phyloP scores from a whole-genome alignment of 2,797 vertebrate genomes.

The Epinephelus malabaricus region DNA sequence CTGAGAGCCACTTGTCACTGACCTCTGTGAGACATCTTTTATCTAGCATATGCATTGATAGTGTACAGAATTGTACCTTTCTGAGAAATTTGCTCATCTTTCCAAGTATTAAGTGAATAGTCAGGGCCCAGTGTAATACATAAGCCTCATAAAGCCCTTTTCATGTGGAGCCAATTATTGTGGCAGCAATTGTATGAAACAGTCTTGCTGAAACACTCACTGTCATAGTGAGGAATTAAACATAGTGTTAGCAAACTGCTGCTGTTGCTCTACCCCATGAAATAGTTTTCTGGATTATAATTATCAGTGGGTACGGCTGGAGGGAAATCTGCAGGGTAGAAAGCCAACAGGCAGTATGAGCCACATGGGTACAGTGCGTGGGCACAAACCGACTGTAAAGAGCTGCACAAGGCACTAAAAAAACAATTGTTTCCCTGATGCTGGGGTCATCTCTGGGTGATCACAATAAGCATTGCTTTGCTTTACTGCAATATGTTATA shows the following conservation, averaged over 20 bases:
- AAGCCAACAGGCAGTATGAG: constrained; percentile 41
- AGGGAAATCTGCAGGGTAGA: constrained; percentile 45
- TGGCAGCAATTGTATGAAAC: constrained; percentile 40
- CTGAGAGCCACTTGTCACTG: constrained; percentile 30
- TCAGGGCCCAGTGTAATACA: constrained; percentile 19
- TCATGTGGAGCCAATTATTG: constrained; percentile 48
- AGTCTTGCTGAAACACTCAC: constrained; percentile 36
- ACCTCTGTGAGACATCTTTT: constrained; percentile 46
- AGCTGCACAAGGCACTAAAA: constrained; percentile 41
- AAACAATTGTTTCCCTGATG: constrained; percentile 42
- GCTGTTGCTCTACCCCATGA: constrained; percentile 44
- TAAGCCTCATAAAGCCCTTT: constrained; percentile 41
- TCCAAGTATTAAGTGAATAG: constrained; percentile 34
- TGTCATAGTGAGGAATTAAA: constrained; percentile 53
- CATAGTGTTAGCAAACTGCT: constrained; percentile 41
- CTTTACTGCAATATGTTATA: constrained; percentile 13
- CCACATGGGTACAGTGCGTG: constrained; percentile 46
- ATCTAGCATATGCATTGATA: constrained; percentile 20
- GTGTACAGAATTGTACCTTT: constrained; percentile 18
- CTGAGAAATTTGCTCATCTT: constrained; percentile 26
- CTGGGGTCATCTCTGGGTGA: constrained; percentile 37
- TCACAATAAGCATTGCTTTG: constrained; percentile 24
- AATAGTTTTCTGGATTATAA: constrained; percentile 60
- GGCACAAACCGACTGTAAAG: constrained; percentile 51
- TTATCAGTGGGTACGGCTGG: constrained; percentile 50